A percentile compares a stretch with the other conserved stretches of the same genome.
Evolutionary conservation across 2,113 vertebrate genomes (phyloP).

Genomic region (Carassius auratus): DNA sequence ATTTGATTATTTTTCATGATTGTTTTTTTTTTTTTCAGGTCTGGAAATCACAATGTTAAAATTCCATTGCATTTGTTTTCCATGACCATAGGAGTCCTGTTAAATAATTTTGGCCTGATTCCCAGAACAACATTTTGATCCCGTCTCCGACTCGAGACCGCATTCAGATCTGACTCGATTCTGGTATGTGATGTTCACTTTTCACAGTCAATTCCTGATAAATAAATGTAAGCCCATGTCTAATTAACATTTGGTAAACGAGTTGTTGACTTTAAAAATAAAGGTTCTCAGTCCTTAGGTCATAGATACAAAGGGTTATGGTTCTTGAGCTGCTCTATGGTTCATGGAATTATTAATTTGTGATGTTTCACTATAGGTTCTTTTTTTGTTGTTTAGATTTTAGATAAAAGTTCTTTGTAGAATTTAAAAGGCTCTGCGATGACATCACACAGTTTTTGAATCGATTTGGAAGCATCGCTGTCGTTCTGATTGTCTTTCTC

Average conservation of each 20-base stretch:
- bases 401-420: background rate
- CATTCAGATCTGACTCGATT: background rate
- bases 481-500: constrained; percentile 32
- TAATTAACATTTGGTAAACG: too few relatives aligned
- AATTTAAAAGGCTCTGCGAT: background rate
- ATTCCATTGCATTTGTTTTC: background rate
- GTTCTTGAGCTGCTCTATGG: background rate
- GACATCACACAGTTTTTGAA: background rate
- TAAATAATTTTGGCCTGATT: background rate
- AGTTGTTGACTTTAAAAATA: background rate
- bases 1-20: background rate
- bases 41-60: background rate
- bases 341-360: background rate
- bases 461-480: background rate
- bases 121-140: background rate
- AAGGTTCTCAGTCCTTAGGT: background rate
- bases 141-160: background rate
- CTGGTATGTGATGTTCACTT: background rate
- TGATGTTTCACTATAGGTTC: background rate
- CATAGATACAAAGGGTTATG: background rate
- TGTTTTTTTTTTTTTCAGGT: background rate
- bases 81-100: background rate
- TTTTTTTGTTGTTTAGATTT: background rate
- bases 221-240: too few relatives aligned
- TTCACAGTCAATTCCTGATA: background rate